Percentiles rank a stretch among this genome's conserved stretches.
Evolutionary conservation across 2,888 invertebrate genomes (phyloP).

Genomic region (Hyposoter didymator): DNA sequence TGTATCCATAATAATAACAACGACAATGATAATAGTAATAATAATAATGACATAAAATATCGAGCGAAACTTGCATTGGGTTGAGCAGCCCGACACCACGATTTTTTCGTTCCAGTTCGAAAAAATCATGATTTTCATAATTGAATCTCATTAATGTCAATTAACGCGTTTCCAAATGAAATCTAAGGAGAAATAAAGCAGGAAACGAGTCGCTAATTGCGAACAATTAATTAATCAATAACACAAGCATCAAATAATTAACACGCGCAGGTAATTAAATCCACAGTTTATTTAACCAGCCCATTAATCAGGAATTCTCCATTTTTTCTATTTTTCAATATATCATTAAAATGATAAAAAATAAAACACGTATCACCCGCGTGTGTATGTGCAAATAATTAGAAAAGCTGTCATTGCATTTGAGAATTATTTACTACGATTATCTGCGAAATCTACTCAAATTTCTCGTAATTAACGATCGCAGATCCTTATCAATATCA

Average conservation of each 20-base stretch:
- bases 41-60: constrained; percentile 4
- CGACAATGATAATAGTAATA: not conserved
- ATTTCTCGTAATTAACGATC: not conserved
- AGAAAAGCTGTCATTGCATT: not conserved
- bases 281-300: not conserved
- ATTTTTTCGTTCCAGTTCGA: constrained; percentile 15
- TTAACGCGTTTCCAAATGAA: constrained; percentile 3
- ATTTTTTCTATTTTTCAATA: not conserved
- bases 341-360: not conserved
- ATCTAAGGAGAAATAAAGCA: not conserved
- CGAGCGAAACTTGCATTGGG: constrained; percentile 3
- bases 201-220: constrained; percentile 13
- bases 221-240: constrained; percentile 1
- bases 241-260: not conserved
- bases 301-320: not conserved
- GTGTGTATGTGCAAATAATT: not conserved
- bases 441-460: not conserved
- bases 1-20: constrained; percentile 9
- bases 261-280: not conserved
- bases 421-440: not conserved
- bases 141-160: constrained; percentile 25
- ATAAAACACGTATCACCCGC: not conserved
- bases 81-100: not conserved
- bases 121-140: constrained; percentile 5
- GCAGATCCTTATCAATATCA: not conserved